phyloP scores from a whole-genome alignment of 2,113 vertebrate species.

The Regulus satrapa region DNA sequence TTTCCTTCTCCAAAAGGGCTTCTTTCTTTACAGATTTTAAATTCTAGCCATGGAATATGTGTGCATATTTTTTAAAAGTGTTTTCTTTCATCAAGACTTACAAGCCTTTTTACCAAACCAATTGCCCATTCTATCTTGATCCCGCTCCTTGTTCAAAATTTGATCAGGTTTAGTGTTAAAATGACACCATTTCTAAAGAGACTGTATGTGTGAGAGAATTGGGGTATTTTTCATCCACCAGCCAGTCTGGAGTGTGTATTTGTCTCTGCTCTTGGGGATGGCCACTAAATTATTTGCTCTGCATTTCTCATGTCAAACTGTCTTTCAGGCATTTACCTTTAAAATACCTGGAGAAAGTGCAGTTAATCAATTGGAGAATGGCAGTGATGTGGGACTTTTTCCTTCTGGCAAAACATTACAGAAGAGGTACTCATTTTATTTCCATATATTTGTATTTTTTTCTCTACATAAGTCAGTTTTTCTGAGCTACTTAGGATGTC shows the following conservation, averaged over 20 bases:
- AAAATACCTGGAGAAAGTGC: not conserved
- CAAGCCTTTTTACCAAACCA: not conserved
- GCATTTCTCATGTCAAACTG: not conserved
- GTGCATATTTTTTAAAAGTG: not conserved
- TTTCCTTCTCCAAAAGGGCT: not conserved
- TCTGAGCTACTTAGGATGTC: not conserved
- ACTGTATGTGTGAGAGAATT: fast-evolving
- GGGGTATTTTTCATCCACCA: not conserved
- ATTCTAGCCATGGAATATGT: not conserved
- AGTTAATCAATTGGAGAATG: not conserved
- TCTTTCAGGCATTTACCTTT: not conserved
- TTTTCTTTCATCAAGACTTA: not conserved
- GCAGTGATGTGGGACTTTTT: not conserved
- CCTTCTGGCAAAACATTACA: not conserved
- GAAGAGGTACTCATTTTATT: not conserved
- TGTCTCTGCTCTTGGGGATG: not conserved
- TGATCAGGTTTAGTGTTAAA: not conserved
- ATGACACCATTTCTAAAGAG: not conserved
- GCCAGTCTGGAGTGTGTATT: not conserved
- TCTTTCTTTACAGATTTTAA: not conserved
- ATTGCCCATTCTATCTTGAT: not conserved
- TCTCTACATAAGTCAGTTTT: not conserved
- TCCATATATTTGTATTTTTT: not conserved
- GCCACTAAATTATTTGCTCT: not conserved
- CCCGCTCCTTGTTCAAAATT: not conserved